Evolutionary conservation across 2,797 vertebrate species (phyloP), one percentile per base, ranked within the genome.

Genomic region (Cynodonichthys magdalenae): DNA sequence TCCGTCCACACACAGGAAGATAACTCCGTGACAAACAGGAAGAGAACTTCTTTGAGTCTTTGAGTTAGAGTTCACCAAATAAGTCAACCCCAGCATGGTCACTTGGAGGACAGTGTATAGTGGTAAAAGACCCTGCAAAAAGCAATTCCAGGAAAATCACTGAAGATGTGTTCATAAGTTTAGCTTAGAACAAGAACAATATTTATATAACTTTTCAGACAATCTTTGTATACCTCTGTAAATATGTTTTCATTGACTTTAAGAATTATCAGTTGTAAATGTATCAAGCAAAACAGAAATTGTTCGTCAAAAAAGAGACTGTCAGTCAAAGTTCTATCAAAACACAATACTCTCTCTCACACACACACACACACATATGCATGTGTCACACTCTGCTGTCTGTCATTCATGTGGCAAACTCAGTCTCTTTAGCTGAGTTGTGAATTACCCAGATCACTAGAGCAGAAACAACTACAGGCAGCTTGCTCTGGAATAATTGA

Each of bases 381-480:
- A 39, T 46, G 9, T 15, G 9, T n/a, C 8, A 5, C 1, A 11
- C 41, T 17, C 8, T 5, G 28, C 28, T 63, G 74, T 63, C 55
- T 69, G 60, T 75, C 63, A 74, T 75, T 82, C 59, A 67, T 65
- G 69, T 79, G 69, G 81, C 69, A 83, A 72, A 69, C 63, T 77
- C 72, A 73, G 74, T 65, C 74, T 78, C 81, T 79, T 82, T 80
- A 85, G 84, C 49, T 59, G 65, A 85, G 81, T 87, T 85, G 84
- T 88, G 84, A 87, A 91, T 92, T 91, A 89, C 71, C 51, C 81
- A 83, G 85, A 63, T 79, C 89, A 86, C 39, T 82, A 79, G 83
- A 93, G 89, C 89, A 81, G 80, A 91, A 87, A 88, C 59, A 47
- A 80, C 73, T 62, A 76, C 75, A 75, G 84, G 75, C 68, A 36